These are phyloP conservation scores for Xiphydria camelus DNA, from an alignment of 2,888 invertebrate species.

Conservation along the genomic window DNA sequence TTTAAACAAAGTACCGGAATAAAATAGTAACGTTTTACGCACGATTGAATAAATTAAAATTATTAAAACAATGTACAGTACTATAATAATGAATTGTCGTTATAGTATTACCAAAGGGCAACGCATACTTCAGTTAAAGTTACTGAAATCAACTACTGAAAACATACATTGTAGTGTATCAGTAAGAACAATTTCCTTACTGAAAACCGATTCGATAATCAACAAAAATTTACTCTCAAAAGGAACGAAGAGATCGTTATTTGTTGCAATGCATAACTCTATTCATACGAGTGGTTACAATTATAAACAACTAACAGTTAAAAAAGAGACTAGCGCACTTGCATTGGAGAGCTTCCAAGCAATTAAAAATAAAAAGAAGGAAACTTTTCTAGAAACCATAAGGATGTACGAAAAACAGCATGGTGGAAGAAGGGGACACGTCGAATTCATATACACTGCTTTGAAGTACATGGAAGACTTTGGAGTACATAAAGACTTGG, in stretches of 20 bases:
- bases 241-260: not conserved
- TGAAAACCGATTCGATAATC: not conserved
- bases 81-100: not conserved
- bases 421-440: conserved; percentile 78
- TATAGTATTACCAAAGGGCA: not conserved
- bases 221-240: not conserved
- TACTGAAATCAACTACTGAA: not conserved
- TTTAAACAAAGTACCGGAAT: not conserved
- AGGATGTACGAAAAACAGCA: conserved; percentile 73
- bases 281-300: conserved; percentile 1
- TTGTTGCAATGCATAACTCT: not conserved
- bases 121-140: not conserved
- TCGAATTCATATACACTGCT: conserved; percentile 92
- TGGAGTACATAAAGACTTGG: conserved; percentile 84
- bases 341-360: too few species aligned
- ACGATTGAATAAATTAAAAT: not conserved
- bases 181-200: not conserved
- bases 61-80: not conserved
- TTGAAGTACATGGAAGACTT: conserved; percentile 86
- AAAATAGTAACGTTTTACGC: not conserved
- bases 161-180: not conserved
- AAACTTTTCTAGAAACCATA: conserved; percentile 73
- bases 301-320: too few species aligned
- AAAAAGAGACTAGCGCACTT: too few species aligned
- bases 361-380: conserved; percentile 65